Evolutionary conservation across 2,797 vertebrate species (phyloP), one percentile per base, ranked within the genome.

Genomic region (Galago senegalensis): DNA sequence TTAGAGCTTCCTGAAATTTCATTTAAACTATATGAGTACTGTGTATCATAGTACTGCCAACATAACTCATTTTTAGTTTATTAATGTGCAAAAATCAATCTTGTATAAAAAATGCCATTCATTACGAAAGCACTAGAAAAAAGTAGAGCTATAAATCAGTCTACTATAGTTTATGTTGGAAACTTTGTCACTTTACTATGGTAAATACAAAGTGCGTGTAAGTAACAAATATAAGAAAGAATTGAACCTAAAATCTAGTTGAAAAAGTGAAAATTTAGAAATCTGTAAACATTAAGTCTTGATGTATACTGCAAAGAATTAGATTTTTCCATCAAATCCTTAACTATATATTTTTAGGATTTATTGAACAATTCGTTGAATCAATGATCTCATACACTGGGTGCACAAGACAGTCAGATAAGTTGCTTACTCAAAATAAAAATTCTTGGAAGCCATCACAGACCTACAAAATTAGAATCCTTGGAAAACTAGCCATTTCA

Each of bases 41-140:
- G 7, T 77, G 49, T 72, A 65, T 18, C 77, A 63, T 29, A 69
- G 46, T 29, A 13, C 13, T 91, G 56, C 43, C 58, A 79, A 63
- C 34, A 72, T 10, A 84, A 6, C 16, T 88, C n/a, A 70, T 91
- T 7, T 87, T 84, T 87, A 91, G 34, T 31, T 84, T 73, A 94
- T 67, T 91, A 91, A 83, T 29, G 21, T 65, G 31, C 11, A 86
- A 88, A 29, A 53, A 56, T 93, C 2, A 89, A 8, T 69, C 80
- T 49, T 69, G 40, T 43, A 43, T 43, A 43, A 43, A 43, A 43
- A 21, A 79, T 43, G 40, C 46, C 40, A 92, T 34, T 23, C 49
- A 69, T 49, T 67, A 53, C 21, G 88, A 77, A 13, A 67, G 14
- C 63, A 67, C 13, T 75, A 81, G 34, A 49, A 79, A 83, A 94